Evolutionary conservation across 1,140 invertebrate genomes (phyloP).

Genomic region (Hycleus phaleratus): DNA sequence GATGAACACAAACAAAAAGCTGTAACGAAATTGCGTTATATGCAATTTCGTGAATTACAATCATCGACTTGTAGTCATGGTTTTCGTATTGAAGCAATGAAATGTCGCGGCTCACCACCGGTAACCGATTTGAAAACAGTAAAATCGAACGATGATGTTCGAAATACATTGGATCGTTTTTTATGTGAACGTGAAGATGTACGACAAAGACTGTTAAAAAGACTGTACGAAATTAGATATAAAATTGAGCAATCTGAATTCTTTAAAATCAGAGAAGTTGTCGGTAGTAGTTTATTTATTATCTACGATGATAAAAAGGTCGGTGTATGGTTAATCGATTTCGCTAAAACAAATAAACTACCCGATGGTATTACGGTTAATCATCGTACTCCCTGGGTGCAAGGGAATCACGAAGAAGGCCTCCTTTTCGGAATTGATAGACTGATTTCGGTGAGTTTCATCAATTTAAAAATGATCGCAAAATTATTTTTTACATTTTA

Average conservation of each 20-base stretch:
- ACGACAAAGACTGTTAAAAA: slow-evolving; percentile 59
- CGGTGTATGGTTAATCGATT: slow-evolving; percentile 93
- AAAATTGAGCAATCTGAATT: slow-evolving; percentile 80
- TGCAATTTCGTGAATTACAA: slow-evolving; percentile 89
- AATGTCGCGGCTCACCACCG: slow-evolving; percentile 65
- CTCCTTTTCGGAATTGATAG: slow-evolving; percentile 86
- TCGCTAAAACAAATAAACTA: slow-evolving; percentile 80
- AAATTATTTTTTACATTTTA: background rate
- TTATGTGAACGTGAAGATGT: slow-evolving; percentile 58
- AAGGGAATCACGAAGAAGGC: slow-evolving; percentile 93
- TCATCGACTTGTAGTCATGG: slow-evolving; percentile 88
- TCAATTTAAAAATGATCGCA: background rate
- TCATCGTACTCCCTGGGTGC: slow-evolving; percentile 71
- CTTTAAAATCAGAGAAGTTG: slow-evolving; percentile 85
- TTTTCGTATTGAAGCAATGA: slow-evolving; percentile 94
- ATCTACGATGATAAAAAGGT: slow-evolving; percentile 82
- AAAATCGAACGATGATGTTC: slow-evolving; percentile 67
- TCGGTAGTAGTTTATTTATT: slow-evolving; percentile 91
- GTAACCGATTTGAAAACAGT: slow-evolving; percentile 72
- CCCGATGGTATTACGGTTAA: slow-evolving; percentile 62
- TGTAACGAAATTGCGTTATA: slow-evolving; percentile 89
- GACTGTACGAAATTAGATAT: slow-evolving; percentile 67
- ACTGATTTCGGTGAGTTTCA: slow-evolving; percentile 52
- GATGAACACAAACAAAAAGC: slow-evolving; percentile 70
- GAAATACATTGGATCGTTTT: slow-evolving; percentile 72